Base-by-base conservation (phyloP, 2,888 invertebrate genomes). In the Brassicogethes aeneus region DNA sequence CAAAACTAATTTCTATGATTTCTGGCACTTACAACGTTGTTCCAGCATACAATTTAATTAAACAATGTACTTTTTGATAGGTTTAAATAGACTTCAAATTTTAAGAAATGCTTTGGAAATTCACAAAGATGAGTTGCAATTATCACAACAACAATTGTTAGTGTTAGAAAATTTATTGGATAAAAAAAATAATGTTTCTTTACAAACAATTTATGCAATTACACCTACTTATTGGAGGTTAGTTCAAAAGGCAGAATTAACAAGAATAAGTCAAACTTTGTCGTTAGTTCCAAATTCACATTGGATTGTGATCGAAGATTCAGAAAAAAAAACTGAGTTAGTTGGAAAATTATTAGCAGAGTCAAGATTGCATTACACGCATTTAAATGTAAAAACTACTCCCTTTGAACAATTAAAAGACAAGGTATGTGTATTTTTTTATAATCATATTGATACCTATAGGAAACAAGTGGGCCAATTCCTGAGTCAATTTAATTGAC, bases 281-380 rank as follows among this genome's bases (percentile, higher is more conserved):
- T 79, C 83, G 69, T 76, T 88, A 52, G 82, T 94, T 42, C 85
- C 87, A 44, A 88, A 90, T 64, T 74, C 96, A 39, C 90, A 94
- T 64, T 96, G 96, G 96, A 84, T 96, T 47, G 70, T 96, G 15
- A 76, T 96, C 8, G 96, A 96, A 69, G 96, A 96, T 68, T 74
- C 90, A 0, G 72, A 73, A 3, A 66, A 68, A 3, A 87, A 80
- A 62, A 83, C 85, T 0, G 66, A 70, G 34, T 70, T 92, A 41
- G 92, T 96, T 1, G 72, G 73, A 3, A 81, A 82, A 52, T 71
- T 94, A 17, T 69, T 95, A 12, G 42, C 42, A 40, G 77, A 80
- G 17, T 80, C 83, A 2, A 58, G 55, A 41, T 46, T 68, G 10
- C 47, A 78, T 34, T 75, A 74, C 43, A 82, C 82, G 1, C 74